phyloP scores from a whole-genome alignment of 2,888 invertebrate species.

The Meteorus colon region DNA sequence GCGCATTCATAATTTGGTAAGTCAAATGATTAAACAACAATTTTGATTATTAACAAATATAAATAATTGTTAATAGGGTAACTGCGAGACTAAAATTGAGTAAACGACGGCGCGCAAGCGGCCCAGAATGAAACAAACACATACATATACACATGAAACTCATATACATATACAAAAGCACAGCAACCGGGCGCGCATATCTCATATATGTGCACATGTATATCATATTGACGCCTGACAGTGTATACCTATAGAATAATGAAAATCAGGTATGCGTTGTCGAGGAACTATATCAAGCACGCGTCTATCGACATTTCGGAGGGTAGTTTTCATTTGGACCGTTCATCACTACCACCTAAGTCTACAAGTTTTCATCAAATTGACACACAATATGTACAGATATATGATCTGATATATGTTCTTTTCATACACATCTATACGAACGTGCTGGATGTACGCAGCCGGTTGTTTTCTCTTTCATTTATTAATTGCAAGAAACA shows the following conservation, averaged over 20 bases:
- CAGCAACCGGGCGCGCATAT: constrained; percentile 3
- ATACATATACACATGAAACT: background rate
- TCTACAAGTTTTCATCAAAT: too few relatives aligned
- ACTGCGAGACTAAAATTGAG: background rate
- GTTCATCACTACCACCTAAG: background rate
- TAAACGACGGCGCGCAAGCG: constrained; percentile 5
- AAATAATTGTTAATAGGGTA: too few relatives aligned
- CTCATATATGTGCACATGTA: background rate
- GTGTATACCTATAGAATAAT: constrained; percentile 15
- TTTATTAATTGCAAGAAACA: too few relatives aligned
- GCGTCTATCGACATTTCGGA: constrained; percentile 36
- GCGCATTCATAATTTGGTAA: too few relatives aligned
- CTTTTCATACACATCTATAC: too few relatives aligned
- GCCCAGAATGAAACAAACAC: background rate
- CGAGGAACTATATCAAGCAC: constrained; percentile 7
- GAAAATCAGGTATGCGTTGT: constrained; percentile 16
- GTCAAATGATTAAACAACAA: too few relatives aligned
- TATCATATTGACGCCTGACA: background rate
- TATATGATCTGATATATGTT: too few relatives aligned
- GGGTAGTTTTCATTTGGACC: constrained; percentile 27
- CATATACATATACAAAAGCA: background rate
- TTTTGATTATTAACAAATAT: too few relatives aligned
- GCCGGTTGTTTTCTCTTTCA: too few relatives aligned
- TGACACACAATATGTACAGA: too few relatives aligned
- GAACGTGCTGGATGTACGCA: too few relatives aligned